A percentile compares a stretch with the other conserved stretches of the same genome.
Evolutionary conservation across 2,888 invertebrate genomes (phyloP).

Genomic region (Agrochola macilenta): DNA sequence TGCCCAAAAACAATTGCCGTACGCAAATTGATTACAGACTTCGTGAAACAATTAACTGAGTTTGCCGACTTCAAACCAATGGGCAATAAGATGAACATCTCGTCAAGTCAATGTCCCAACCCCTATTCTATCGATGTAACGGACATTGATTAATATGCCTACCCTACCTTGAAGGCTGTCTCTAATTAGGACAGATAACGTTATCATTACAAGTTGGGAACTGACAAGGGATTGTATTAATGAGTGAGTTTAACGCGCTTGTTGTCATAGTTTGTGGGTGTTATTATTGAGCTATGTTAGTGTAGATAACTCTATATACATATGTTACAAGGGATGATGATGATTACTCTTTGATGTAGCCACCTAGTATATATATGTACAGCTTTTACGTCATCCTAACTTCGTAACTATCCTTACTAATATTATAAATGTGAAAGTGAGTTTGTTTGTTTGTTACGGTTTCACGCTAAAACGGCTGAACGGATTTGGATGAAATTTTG

Average conservation of each 20-base stretch:
- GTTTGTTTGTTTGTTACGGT: too few relatives aligned
- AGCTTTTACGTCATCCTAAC: too few relatives aligned
- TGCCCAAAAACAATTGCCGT: slow-evolving; percentile 27
- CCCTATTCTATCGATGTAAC: slow-evolving; percentile 73
- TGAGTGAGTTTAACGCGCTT: slow-evolving; percentile 33
- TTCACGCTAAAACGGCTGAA: too few relatives aligned
- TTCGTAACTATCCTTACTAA: too few relatives aligned
- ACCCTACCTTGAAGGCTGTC: slow-evolving; percentile 69
- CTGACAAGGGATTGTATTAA: slow-evolving; percentile 48
- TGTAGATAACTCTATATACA: too few relatives aligned
- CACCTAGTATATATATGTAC: background rate
- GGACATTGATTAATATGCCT: slow-evolving; percentile 83
- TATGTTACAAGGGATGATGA: slow-evolving; percentile 10
- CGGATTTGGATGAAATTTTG: too few relatives aligned
- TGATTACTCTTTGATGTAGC: slow-evolving; percentile 12
- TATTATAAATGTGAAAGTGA: background rate
- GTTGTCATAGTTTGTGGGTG: slow-evolving; percentile 22
- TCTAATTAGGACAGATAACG: slow-evolving; percentile 77
- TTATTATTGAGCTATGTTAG: background rate
- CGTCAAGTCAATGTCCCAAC: slow-evolving; percentile 59
- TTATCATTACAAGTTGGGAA: slow-evolving; percentile 63
- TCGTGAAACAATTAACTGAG: slow-evolving; percentile 45
- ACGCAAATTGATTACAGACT: slow-evolving; percentile 51
- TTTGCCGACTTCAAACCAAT: slow-evolving; percentile 43
- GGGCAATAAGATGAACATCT: slow-evolving; percentile 55